phyloP scores from a whole-genome alignment of 1,140 invertebrate species.

The Drosophila pectinifera region DNA sequence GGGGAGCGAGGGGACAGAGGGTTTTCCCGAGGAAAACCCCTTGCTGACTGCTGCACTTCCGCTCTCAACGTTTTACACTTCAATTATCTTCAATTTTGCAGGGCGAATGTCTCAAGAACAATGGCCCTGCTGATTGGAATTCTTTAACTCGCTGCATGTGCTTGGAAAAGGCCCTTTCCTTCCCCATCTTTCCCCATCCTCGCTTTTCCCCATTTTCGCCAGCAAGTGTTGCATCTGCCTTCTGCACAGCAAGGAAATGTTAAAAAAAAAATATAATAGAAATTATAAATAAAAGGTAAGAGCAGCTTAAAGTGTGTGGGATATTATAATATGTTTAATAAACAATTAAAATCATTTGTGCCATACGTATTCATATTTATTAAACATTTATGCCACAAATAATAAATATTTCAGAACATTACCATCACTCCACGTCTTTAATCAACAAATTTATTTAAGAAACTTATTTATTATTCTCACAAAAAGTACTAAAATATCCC shows the following conservation, averaged over 20 bases:
- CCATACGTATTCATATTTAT: too few relatives aligned
- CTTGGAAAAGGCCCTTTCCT: conserved; percentile 25
- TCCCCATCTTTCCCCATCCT: too few relatives aligned
- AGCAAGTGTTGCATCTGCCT: background rate
- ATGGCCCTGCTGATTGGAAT: conserved; percentile 80
- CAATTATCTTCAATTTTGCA: conserved; percentile 82
- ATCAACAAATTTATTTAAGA: too few relatives aligned
- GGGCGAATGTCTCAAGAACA: conserved; percentile 81
- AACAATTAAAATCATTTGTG: too few relatives aligned
- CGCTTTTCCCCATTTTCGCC: background rate
- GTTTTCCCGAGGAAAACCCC: conserved; percentile 11
- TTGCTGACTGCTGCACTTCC: conserved; percentile 79
- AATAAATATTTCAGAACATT: too few relatives aligned
- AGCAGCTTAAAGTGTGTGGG: too few relatives aligned
- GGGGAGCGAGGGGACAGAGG: background rate
- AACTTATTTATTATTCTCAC: too few relatives aligned
- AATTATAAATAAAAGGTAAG: too few relatives aligned
- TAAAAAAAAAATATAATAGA: background rate
- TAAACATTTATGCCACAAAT: too few relatives aligned
- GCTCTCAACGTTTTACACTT: conserved; percentile 78
- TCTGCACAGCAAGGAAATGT: background rate
- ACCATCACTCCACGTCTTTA: too few relatives aligned
- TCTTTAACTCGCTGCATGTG: conserved; percentile 80
- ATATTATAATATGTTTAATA: too few relatives aligned
- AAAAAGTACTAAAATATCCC: too few relatives aligned